Conservation (phyloP, 2,888 invertebrate species). For the Lasioglossum malachurum region DNA sequence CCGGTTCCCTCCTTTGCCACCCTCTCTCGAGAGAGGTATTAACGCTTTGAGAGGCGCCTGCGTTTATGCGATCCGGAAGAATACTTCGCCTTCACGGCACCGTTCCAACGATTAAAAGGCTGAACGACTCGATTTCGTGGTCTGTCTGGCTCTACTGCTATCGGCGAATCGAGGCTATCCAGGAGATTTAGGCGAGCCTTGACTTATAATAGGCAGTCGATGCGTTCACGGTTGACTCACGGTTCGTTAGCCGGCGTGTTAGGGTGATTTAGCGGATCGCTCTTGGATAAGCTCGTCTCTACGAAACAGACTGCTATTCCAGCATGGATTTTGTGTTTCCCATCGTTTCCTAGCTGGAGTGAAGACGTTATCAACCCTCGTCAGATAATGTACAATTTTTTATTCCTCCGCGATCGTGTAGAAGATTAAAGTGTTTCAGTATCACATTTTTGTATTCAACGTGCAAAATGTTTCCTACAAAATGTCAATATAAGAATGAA, state of each 20-base stretch:
- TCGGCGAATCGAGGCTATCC: constrained; percentile 8
- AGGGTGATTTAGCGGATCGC: constrained; percentile 22
- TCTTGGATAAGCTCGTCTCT: background rate
- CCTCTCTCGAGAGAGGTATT: constrained; percentile 52
- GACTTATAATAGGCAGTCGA: constrained; percentile 3
- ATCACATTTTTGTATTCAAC: background rate
- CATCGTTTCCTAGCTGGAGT: background rate
- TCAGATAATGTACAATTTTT: background rate
- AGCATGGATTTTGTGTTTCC: background rate
- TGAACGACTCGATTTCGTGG: constrained; percentile 51
- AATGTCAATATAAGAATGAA: background rate
- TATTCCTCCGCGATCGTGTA: background rate
- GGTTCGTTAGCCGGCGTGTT: constrained; percentile 23
- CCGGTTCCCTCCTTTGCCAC: constrained; percentile 62
- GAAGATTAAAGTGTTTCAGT: background rate
- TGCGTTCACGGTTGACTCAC: constrained; percentile 16
- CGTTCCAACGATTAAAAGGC: constrained; percentile 62
- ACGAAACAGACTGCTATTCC: background rate
- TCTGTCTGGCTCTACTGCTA: constrained; percentile 32
- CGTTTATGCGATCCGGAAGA: constrained; percentile 65
- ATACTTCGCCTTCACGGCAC: constrained; percentile 32
- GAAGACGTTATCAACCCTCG: background rate
- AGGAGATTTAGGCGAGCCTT: background rate
- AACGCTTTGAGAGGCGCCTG: constrained; percentile 75
- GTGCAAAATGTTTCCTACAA: no score